A percentile compares a stretch with the other conserved stretches of the same genome.
phyloP scores from a whole-genome alignment of 2,888 invertebrate genomes.

The Globia sparganii region DNA sequence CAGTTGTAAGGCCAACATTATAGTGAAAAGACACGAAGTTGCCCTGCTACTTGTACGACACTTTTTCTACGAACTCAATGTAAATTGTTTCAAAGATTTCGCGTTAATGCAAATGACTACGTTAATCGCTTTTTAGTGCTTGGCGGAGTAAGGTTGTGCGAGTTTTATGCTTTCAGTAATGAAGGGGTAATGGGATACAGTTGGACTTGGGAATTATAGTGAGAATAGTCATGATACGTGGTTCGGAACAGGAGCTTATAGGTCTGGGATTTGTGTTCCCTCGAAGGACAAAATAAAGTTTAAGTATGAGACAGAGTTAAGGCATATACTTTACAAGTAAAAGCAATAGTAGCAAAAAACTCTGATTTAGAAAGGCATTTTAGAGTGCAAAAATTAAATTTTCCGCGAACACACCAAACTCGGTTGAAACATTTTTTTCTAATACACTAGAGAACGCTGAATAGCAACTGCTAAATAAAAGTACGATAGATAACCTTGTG shows the following conservation, averaged over 20 bases:
- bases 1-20: constrained; percentile 82
- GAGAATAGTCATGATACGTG: constrained; percentile 54
- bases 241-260: constrained; percentile 17
- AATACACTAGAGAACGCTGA: constrained; percentile 80
- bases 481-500: constrained; percentile 82
- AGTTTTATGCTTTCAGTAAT: constrained; percentile 65
- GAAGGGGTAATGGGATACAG: constrained; percentile 60
- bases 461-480: constrained; percentile 78
- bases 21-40: constrained; percentile 84
- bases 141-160: constrained; percentile 60
- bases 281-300: neutral
- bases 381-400: constrained; percentile 79
- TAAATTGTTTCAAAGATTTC: constrained; percentile 73
- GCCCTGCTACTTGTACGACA: constrained; percentile 69
- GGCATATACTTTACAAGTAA: neutral
- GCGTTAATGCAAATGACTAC: constrained; percentile 69
- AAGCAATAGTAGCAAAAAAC: constrained; percentile 25
- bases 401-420: constrained; percentile 70
- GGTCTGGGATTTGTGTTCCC: neutral
- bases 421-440: constrained; percentile 73
- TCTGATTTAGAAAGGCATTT: constrained; percentile 43
- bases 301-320: too few species aligned
- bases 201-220: constrained; percentile 50
- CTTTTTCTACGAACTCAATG: constrained; percentile 82
- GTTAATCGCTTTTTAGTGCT: constrained; percentile 67